These are phyloP conservation scores for Dunckerocampus dactyliophorus DNA, from an alignment of 2,113 vertebrate genomes.

Conservation along the genomic window DNA sequence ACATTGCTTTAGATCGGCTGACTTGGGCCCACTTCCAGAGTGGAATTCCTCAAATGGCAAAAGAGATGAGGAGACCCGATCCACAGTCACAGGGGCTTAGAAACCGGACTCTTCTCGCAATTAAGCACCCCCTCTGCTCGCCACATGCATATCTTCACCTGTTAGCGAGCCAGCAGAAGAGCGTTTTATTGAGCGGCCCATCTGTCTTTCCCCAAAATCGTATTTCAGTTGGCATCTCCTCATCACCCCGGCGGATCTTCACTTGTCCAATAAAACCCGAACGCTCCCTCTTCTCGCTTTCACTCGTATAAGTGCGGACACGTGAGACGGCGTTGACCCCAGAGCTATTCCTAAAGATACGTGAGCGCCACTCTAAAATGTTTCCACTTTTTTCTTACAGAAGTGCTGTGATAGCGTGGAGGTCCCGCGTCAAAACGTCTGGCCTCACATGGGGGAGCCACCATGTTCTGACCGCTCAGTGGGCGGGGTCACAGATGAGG, in stretches of 20 bases:
- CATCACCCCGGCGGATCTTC: neutral
- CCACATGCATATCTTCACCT: slow-evolving; percentile 38
- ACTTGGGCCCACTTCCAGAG: slow-evolving; percentile 35
- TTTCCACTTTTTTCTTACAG: neutral
- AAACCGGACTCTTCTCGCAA: slow-evolving; percentile 57
- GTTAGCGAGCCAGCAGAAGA: slow-evolving; percentile 31
- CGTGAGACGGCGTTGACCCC: slow-evolving; percentile 8
- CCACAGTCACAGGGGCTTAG: slow-evolving; percentile 40
- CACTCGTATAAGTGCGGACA: slow-evolving; percentile 21
- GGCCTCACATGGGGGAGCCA: no score
- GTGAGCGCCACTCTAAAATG: neutral
- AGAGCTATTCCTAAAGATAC: neutral
- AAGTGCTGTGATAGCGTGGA: neutral
- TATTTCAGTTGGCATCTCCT: neutral
- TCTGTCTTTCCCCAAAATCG: neutral
- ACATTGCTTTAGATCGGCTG: no score
- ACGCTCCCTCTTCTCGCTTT: slow-evolving; percentile 6
- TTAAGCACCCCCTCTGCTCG: slow-evolving; percentile 28
- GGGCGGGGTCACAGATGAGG: no score
- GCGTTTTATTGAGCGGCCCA: neutral
- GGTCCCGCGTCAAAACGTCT: no score
- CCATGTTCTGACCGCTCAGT: no score
- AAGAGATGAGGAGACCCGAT: slow-evolving; percentile 43
- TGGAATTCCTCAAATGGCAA: slow-evolving; percentile 54
- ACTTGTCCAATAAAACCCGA: neutral